Evolutionary conservation across 2,888 invertebrate species (phyloP), one percentile per base, ranked within the genome.

Genomic region (Drosophila emarginata): DNA sequence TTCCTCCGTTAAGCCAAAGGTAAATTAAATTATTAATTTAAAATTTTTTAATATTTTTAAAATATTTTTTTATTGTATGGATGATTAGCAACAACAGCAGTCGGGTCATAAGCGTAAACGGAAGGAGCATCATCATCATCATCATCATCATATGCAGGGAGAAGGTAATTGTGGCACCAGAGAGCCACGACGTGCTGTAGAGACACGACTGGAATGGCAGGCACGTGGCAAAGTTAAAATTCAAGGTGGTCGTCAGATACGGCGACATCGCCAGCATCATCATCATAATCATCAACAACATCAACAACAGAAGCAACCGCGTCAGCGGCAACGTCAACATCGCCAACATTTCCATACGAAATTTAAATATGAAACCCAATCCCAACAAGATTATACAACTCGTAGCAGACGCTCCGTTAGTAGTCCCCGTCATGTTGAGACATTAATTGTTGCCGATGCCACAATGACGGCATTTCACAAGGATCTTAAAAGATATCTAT

Each of bases 391-490:
- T n/a, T 61, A 56, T 64, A 32, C 61, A 28, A 32, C 54, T 0
- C 88, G 92, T 74, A 83, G 91, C 81, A 90, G 91, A 76, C 93
- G 96, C 76, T 96, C 96, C 67, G 94, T 96, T 74, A 96, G 96
- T 91, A 94, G 93, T 82, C 94, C 95, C 26, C 94, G 95, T 62
- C 96, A 95, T 91, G 97, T 97, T 40, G 97, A 97, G 92, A 95
- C 96, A 0, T 93, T 97, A 63, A 94, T 98, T 61, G 97, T 97
- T 60, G 97, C 97, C 39, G 97, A 98, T 92, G 94, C 94, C 63
- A 95, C 95, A 77, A 97, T 97, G 97, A 95, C 96, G 78, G 95
- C 96, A 61, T 97, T 97, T 91, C 97, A 98, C 92, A 95, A 95
- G 82, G 96, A 96, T 89, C 94, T 97, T 77, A 95, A 96, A 90